These are phyloP conservation scores for Andrena fulva DNA, from an alignment of 2,888 invertebrate species.

Conservation along the genomic window DNA sequence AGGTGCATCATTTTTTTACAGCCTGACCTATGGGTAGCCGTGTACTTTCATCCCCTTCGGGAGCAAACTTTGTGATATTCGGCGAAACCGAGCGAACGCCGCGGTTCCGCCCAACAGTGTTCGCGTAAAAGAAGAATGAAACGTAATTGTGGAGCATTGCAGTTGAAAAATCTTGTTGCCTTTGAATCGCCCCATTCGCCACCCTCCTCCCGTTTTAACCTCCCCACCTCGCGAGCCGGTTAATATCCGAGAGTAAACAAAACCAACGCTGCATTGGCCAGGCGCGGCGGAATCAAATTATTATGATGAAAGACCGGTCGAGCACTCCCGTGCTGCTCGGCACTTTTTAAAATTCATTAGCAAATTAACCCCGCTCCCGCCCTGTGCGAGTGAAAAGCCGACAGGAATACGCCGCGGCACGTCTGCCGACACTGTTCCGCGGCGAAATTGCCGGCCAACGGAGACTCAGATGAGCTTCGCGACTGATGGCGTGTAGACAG, in stretches of 20 bases:
- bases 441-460: neutral
- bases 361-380: slow-evolving; percentile 69
- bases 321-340: slow-evolving; percentile 32
- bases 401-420: neutral
- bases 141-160: too few relatives aligned
- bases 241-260: slow-evolving; percentile 71
- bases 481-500: neutral
- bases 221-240: slow-evolving; percentile 12
- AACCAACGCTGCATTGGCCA: slow-evolving; percentile 48
- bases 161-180: neutral
- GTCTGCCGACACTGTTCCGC: neutral
- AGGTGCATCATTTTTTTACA: neutral
- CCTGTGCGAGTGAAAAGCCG: neutral
- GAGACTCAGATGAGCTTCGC: neutral
- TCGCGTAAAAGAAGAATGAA: too few relatives aligned
- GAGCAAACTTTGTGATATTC: neutral
- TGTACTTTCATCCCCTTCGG: neutral
- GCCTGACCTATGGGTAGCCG: neutral
- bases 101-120: too few relatives aligned
- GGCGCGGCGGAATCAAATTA: slow-evolving; percentile 69
- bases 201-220: neutral
- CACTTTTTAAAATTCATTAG: slow-evolving; percentile 77
- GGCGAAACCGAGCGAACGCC: neutral
- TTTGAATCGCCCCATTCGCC: neutral
- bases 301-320: slow-evolving; percentile 71